A percentile compares a stretch with the other conserved stretches of the same genome.
These are phyloP conservation scores for Pediacus dermestoides DNA, from an alignment of 2,888 invertebrate genomes.

Conservation along the genomic window DNA sequence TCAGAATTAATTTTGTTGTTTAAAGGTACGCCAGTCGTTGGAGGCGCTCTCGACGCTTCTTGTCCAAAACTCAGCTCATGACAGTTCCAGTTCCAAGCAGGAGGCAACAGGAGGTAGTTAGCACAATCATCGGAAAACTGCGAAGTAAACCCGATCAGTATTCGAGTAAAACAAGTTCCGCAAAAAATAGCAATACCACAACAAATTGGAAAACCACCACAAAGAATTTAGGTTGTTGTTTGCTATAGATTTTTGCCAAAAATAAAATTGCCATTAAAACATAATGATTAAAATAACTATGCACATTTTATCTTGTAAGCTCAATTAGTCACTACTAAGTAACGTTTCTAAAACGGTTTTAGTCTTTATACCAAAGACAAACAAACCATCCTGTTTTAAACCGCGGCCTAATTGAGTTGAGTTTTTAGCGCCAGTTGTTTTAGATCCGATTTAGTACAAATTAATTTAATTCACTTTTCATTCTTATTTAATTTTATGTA, in stretches of 20 bases:
- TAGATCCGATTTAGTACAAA: constrained; percentile 10
- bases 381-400: constrained; percentile 5
- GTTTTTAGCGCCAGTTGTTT: constrained; percentile 3
- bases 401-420: constrained; percentile 3
- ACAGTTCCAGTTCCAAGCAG: not conserved
- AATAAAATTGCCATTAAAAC: no score
- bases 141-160: constrained; percentile 23
- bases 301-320: constrained; percentile 13
- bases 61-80: constrained; percentile 34
- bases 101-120: constrained; percentile 22
- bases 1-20: constrained; percentile 20
- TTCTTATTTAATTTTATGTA: no score
- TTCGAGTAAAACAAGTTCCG: constrained; percentile 17
- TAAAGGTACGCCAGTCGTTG: constrained; percentile 74
- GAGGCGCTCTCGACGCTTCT: constrained; percentile 71
- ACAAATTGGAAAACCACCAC: constrained; percentile 3
- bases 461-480: no score
- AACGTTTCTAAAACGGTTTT: constrained; percentile 8
- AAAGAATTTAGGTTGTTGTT: no score
- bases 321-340: constrained; percentile 15
- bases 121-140: constrained; percentile 12
- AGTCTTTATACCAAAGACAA: constrained; percentile 2
- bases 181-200: constrained; percentile 12
- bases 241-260: no score
- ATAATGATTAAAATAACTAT: no score